These are phyloP conservation scores for Dynastes grantii DNA, from an alignment of 2,888 invertebrate genomes.

Conservation along the genomic window DNA sequence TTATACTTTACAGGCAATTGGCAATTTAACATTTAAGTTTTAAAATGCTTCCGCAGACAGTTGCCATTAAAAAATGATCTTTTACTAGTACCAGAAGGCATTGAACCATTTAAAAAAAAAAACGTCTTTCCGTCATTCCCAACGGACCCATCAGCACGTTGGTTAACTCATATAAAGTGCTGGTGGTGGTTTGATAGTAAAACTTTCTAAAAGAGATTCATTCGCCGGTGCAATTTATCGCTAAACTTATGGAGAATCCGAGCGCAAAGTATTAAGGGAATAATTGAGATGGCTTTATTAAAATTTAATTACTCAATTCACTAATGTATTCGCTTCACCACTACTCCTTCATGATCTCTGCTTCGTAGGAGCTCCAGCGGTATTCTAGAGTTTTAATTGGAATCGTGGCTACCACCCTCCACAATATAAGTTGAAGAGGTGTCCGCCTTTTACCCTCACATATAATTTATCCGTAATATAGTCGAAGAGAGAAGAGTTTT, in stretches of 20 bases:
- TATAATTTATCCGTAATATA: conserved; percentile 40
- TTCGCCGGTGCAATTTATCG: conserved; percentile 24
- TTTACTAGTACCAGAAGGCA: too few species aligned
- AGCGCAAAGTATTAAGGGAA: conserved; percentile 37
- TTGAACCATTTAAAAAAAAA: too few species aligned
- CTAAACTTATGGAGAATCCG: conserved; percentile 11
- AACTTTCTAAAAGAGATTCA: not conserved
- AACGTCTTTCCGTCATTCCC: not conserved
- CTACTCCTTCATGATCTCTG: conserved; percentile 9
- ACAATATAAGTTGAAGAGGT: conserved; percentile 21
- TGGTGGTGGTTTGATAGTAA: not conserved
- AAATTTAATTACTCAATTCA: conserved; percentile 44
- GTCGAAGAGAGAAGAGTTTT: conserved; percentile 3
- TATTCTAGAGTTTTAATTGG: conserved; percentile 42
- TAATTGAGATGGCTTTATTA: conserved; percentile 44
- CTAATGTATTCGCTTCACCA: conserved; percentile 39
- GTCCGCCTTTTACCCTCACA: conserved; percentile 11
- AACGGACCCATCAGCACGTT: not conserved
- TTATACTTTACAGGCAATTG: too few species aligned
- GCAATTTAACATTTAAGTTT: too few species aligned
- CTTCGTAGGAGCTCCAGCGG: conserved; percentile 21
- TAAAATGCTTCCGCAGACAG: too few species aligned
- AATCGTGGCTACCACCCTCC: conserved; percentile 8
- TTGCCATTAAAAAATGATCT: too few species aligned
- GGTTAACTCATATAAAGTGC: not conserved